These are phyloP conservation scores for Enteromius viviparus DNA, from an alignment of 2,797 vertebrate species.

Conservation along the genomic window DNA sequence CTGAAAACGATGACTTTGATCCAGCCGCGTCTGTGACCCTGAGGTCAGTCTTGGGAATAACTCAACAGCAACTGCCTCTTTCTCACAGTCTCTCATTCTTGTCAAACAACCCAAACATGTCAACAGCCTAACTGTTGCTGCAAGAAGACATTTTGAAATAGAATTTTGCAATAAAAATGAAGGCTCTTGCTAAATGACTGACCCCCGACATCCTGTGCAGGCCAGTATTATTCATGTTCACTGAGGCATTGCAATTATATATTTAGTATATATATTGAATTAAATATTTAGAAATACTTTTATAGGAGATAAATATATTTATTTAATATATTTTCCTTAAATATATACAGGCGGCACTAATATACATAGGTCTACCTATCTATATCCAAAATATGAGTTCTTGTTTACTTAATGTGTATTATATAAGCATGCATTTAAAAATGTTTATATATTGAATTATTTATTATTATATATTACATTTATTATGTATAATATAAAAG, in stretches of 20 bases:
- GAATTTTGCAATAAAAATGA: not conserved
- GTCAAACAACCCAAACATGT: constrained; percentile 4
- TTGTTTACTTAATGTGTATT: too few relatives aligned
- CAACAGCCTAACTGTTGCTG: not conserved
- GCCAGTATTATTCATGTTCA: not conserved
- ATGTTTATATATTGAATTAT: too few relatives aligned
- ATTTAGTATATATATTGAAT: not conserved
- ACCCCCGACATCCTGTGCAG: not conserved
- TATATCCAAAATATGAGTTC: too few relatives aligned
- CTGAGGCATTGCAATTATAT: not conserved
- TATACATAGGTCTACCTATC: too few relatives aligned
- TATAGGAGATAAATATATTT: too few relatives aligned
- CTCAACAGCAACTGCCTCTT: constrained; percentile 5
- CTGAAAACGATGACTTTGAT: constrained; percentile 12
- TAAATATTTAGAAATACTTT: too few relatives aligned
- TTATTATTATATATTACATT: too few relatives aligned
- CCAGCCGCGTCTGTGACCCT: not conserved
- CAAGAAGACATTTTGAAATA: not conserved
- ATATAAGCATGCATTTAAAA: too few relatives aligned
- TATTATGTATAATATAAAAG: too few relatives aligned
- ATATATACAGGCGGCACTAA: too few relatives aligned
- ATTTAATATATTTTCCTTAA: too few relatives aligned
- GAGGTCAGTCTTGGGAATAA: not conserved
- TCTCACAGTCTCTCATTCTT: not conserved
- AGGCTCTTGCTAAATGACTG: constrained; percentile 9